Evolutionary conservation across 2,888 invertebrate genomes (phyloP), one percentile per base, ranked within the genome.

Genomic region (Epirrhoe tristata): DNA sequence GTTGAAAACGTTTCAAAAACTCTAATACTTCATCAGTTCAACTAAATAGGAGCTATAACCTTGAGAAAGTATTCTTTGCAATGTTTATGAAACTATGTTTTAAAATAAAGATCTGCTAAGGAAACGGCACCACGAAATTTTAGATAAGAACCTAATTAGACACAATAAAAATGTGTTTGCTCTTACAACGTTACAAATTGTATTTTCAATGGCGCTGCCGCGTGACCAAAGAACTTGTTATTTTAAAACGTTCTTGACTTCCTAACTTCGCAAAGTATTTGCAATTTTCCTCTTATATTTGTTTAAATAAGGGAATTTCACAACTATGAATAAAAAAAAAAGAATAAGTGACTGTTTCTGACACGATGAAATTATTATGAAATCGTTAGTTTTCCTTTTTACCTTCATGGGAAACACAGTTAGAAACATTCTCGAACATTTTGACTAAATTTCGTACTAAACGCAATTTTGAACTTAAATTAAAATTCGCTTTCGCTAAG

Each of bases 131-230:
- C 4, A 48, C 4, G 6, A 6, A 14, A 48, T 14, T 14, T 16
- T 12, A 62, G 55, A 56, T 50, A 55, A 61, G 36, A 32, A 36
- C 17, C 48, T 62, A 24, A 55, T 48, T 34, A 62, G 17, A 32
- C 34, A 55, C 46, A 62, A 50, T 62, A 50, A 50, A 61, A 46
- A 43, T n/a, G 0, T 53, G 12, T 10, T 31, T 17, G n/a, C 5
- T 48, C 16, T 5, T 48, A 6, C 14, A 7, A 48, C 14, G 48
- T 48, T 46, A n/a, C n/a, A 46, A 46, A 46, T 14, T 46, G 46
- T 39, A 7, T 46, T n/a, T 46, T 46, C n/a, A 46, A 46, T 46
- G 46, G n/a, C 46, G 14, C 46, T 6, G 5, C 36, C 14, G 14
- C 14, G 10, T 46, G 14, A 46, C 48, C 16, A 3, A 16, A 5